These are phyloP conservation scores for Stramonita haemastoma DNA, from an alignment of 2,888 invertebrate species.

Conservation along the genomic window DNA sequence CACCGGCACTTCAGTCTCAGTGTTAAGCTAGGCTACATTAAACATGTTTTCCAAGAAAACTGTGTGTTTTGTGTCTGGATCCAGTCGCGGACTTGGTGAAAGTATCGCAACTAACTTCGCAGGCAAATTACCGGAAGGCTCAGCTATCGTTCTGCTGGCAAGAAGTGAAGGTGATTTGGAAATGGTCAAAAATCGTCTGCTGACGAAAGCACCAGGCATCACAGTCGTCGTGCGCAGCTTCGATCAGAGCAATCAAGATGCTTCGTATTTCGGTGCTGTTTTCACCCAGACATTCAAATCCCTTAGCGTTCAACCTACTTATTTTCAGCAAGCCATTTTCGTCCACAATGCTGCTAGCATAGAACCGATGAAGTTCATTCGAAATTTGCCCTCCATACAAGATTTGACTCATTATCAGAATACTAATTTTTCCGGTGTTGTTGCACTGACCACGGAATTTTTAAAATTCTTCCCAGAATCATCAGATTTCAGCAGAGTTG, in stretches of 20 bases:
- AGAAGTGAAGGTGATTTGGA: slow-evolving; percentile 84
- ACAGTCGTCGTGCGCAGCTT: slow-evolving; percentile 45
- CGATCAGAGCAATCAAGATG: slow-evolving; percentile 58
- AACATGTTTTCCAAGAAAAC: slow-evolving; percentile 64
- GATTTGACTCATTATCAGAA: slow-evolving; percentile 85
- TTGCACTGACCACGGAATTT: slow-evolving; percentile 80
- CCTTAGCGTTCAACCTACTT: slow-evolving; percentile 40
- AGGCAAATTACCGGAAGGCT: slow-evolving; percentile 83
- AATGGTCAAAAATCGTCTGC: slow-evolving; percentile 77
- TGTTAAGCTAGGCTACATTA: no score
- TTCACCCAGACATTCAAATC: slow-evolving; percentile 51
- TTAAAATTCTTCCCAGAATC: slow-evolving; percentile 81
- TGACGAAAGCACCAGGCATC: slow-evolving; percentile 40
- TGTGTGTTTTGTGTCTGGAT: slow-evolving; percentile 86
- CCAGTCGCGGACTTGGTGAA: slow-evolving; percentile 91
- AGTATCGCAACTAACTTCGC: slow-evolving; percentile 87
- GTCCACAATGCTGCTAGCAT: slow-evolving; percentile 93
- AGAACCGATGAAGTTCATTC: slow-evolving; percentile 84
- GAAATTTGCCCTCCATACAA: slow-evolving; percentile 82
- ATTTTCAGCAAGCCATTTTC: slow-evolving; percentile 84
- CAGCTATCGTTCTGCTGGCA: slow-evolving; percentile 87
- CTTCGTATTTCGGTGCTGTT: slow-evolving; percentile 50
- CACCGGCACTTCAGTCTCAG: no score
- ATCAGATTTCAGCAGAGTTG: slow-evolving; percentile 60
- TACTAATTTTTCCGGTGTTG: slow-evolving; percentile 87